A percentile compares a stretch with the other conserved stretches of the same genome.
Evolutionary conservation across 2,888 invertebrate genomes (phyloP).

Genomic region (Cheilosia soror): DNA sequence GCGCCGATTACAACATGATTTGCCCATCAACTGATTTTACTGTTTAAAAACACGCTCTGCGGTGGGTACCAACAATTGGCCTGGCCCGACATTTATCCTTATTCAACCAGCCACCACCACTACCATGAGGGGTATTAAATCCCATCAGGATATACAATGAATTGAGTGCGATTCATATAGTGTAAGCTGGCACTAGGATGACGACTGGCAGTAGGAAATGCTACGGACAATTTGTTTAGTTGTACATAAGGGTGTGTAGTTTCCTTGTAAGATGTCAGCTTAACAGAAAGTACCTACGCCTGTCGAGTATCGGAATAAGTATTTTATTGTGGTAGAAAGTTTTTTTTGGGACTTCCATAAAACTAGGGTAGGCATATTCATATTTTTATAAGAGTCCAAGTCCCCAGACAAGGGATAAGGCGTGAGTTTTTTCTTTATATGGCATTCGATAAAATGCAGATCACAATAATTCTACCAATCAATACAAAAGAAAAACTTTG

Average conservation of each 20-base stretch:
- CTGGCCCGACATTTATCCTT: constrained; percentile 44
- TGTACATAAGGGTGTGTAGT: constrained; percentile 8
- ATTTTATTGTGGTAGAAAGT: background rate
- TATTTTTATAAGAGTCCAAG: too few species aligned
- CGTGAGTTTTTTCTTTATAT: too few species aligned
- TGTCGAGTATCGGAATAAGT: background rate
- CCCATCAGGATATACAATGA: constrained; percentile 4
- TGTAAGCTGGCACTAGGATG: constrained; percentile 30
- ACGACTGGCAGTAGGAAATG: background rate
- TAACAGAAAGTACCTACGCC: constrained; percentile 1
- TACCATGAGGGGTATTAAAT: background rate
- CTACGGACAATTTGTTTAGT: constrained; percentile 45
- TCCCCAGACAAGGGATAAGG: too few species aligned
- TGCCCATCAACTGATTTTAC: constrained; percentile 57
- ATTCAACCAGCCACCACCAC: background rate
- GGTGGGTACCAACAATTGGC: constrained; percentile 28
- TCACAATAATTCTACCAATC: too few species aligned
- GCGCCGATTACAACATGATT: constrained; percentile 62
- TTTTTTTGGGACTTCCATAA: too few species aligned
- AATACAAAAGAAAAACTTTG: too few species aligned
- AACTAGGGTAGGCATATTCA: too few species aligned
- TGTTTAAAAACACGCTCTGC: constrained; percentile 60
- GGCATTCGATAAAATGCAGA: too few species aligned
- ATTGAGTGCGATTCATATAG: constrained; percentile 25
- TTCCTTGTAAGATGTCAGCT: constrained; percentile 41